Base-by-base conservation (phyloP, 2,888 invertebrate species). In the Rapana venosa region DNA sequence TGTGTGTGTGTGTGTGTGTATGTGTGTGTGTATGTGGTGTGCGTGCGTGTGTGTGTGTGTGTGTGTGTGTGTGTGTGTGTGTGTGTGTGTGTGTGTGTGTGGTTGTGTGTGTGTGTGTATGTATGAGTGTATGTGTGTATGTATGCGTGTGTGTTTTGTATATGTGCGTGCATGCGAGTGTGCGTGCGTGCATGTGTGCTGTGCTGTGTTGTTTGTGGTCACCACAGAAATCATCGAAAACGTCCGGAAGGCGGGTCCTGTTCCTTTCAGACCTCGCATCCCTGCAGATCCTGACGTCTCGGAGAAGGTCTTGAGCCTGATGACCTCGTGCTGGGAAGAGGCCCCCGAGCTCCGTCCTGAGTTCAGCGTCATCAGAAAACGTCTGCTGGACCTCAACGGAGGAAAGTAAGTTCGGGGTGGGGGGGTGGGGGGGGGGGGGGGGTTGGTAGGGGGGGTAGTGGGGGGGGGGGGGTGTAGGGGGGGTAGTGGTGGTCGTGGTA, bases 241-340 rank as follows among this genome's bases (percentile, higher is more conserved):
- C 36, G 92, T 95, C n/a, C 20, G 92, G 93, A 47, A 91, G 90
- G 6, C 93, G 93, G 36, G 91, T 8, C 47, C 92, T 13, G 93
- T 94, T 1, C 94, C 94, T 0, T 95, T 91, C 91, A 93, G 95
- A 13, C 95, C 0, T n/a, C 85, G 88, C 22, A 90, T 94, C n/a
- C 91, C 93, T 5, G 91, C 91, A 2, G 93, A 93, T 58, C 90
- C 90, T n/a, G n/a, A 93, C 36, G 90, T 92, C 6, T 92, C 93
- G 11, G 92, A 93, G n/a, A 93, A 93, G 87, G 92, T 94, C 84
- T 77, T 93, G 35, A 90, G 90, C 83, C 90, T 95, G 81, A 95
- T n/a, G 94, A 90, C 91, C 36, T 90, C 90, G 17, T n/a, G 95
- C 90, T 95, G 95, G 95, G 90, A 93, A 20, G 95, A 95, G 89